These are phyloP conservation scores for Hylaeus anthracinus DNA, from an alignment of 1,140 invertebrate genomes.

Conservation along the genomic window DNA sequence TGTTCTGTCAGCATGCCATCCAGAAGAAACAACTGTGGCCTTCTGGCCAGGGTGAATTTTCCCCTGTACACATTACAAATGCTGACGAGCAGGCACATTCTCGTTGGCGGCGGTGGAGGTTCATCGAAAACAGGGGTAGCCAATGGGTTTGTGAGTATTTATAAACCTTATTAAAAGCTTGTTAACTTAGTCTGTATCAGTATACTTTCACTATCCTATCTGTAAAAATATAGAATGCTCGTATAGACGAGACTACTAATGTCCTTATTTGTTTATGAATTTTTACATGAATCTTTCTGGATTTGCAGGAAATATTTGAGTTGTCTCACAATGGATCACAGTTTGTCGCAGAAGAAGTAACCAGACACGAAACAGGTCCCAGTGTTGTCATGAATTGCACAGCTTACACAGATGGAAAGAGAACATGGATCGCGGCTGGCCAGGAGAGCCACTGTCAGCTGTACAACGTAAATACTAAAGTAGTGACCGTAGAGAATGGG, in stretches of 20 bases:
- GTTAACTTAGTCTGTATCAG: too few species aligned
- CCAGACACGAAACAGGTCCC: constrained; percentile 92
- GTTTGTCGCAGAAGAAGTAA: constrained; percentile 92
- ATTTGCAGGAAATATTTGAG: constrained; percentile 93
- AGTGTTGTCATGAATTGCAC: constrained; percentile 96
- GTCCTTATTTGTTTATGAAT: neutral
- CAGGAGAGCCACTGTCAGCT: constrained; percentile 95
- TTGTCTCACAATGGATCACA: constrained; percentile 90
- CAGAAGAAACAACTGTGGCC: constrained; percentile 83
- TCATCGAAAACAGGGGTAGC: constrained; percentile 96
- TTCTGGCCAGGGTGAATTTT: constrained; percentile 93
- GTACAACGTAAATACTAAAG: constrained; percentile 89
- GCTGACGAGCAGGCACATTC: constrained; percentile 94
- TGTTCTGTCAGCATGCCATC: constrained; percentile 69
- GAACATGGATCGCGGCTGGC: constrained; percentile 91
- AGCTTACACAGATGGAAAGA: constrained; percentile 85
- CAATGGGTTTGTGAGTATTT: constrained; percentile 93
- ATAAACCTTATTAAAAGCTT: neutral
- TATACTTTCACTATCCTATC: too few species aligned
- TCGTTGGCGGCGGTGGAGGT: constrained; percentile 97
- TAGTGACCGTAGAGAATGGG: constrained; percentile 80
- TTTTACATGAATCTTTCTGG: neutral
- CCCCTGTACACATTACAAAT: constrained; percentile 95
- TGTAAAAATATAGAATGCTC: too few species aligned
- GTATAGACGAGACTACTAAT: too few species aligned